phyloP scores from a whole-genome alignment of 2,888 invertebrate genomes.

The Drosophila helvetica region DNA sequence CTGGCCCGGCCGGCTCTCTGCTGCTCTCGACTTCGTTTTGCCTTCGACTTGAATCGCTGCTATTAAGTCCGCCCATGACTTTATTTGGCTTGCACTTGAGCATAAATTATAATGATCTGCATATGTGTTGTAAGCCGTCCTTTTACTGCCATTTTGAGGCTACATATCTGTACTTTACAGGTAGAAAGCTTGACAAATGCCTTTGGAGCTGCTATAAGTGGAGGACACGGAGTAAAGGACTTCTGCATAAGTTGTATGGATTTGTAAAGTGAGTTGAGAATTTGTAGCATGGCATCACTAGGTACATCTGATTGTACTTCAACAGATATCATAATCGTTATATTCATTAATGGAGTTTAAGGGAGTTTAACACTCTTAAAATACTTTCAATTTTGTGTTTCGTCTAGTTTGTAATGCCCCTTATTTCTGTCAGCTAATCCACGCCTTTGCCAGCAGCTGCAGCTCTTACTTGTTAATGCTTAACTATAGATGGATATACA shows the following conservation, averaged over 20 bases:
- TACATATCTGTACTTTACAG: neutral
- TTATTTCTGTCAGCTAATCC: neutral
- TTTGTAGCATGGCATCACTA: no score
- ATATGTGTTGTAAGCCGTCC: neutral
- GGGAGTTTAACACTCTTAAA: neutral
- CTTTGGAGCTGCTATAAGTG: neutral
- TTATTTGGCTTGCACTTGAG: constrained; percentile 23
- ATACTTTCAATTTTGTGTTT: neutral
- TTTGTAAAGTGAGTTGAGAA: no score
- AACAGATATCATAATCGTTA: neutral
- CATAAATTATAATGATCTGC: constrained; percentile 17
- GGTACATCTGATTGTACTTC: no score
- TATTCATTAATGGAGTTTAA: neutral
- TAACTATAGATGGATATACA: constrained; percentile 17
- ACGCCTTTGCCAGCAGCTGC: constrained; percentile 5
- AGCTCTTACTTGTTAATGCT: constrained; percentile 26
- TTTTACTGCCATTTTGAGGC: constrained; percentile 6
- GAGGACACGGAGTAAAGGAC: no score
- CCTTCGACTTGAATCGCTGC: constrained; percentile 11
- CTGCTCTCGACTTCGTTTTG: constrained; percentile 5
- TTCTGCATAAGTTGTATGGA: no score
- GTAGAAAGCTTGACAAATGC: neutral
- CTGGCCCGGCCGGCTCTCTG: constrained; percentile 6
- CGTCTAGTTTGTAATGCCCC: neutral
- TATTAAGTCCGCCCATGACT: constrained; percentile 14